phyloP scores from a whole-genome alignment of 2,113 vertebrate genomes.

The Corapipo altera region DNA sequence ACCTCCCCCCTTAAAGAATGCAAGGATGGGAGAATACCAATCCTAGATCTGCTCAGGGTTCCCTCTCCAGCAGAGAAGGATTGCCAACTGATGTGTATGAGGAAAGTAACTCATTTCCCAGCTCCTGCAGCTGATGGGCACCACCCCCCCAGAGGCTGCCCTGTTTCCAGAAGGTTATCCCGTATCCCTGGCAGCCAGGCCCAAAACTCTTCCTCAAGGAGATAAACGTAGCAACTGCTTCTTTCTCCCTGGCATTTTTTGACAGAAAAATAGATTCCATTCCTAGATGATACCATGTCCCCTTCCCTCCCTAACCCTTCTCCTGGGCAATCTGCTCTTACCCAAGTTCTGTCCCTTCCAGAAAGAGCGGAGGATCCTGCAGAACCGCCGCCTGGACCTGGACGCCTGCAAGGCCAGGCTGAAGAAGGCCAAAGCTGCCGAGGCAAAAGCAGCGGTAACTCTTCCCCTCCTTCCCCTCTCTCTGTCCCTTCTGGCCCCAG shows the following conservation, averaged over 20 bases:
- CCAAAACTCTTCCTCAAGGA: neutral
- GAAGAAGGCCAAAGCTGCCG: slow-evolving; percentile 93
- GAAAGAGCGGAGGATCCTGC: slow-evolving; percentile 91
- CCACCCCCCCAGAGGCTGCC: neutral
- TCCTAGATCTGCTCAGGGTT: neutral
- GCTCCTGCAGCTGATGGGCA: neutral
- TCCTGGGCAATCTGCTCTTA: neutral
- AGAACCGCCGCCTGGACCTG: slow-evolving; percentile 92
- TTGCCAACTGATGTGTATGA: neutral
- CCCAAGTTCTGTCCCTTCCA: slow-evolving; percentile 15
- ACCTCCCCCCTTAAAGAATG: neutral
- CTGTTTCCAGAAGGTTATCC: neutral
- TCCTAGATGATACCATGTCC: neutral
- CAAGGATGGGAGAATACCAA: neutral
- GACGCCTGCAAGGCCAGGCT: slow-evolving; percentile 93
- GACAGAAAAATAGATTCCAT: neutral
- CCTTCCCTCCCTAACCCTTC: neutral
- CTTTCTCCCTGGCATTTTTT: neutral
- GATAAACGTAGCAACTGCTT: neutral
- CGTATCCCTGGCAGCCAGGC: neutral
- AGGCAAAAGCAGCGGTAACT: slow-evolving; percentile 93
- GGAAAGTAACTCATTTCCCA: neutral
- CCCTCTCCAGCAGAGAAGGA: neutral
- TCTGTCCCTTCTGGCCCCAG: neutral
- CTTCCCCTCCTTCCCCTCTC: neutral